These are phyloP conservation scores for Silvanus unidentatus DNA, from an alignment of 2,888 invertebrate species.

Conservation along the genomic window DNA sequence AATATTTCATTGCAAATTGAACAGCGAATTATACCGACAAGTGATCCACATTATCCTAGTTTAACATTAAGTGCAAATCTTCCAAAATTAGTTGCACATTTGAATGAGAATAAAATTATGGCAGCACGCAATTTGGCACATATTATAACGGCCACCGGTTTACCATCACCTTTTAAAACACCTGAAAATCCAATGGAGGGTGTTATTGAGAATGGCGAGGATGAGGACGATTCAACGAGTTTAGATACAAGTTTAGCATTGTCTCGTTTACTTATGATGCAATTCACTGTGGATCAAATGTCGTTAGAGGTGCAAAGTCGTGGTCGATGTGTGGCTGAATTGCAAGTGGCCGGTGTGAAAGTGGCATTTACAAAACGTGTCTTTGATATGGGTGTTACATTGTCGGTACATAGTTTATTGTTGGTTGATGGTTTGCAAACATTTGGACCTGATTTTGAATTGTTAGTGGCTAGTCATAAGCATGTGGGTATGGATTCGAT, in stretches of 20 bases:
- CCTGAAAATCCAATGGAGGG: constrained; percentile 28
- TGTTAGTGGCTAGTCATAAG: constrained; percentile 89
- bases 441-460: constrained; percentile 91
- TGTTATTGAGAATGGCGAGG: constrained; percentile 23
- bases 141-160: constrained; percentile 40
- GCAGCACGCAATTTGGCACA: constrained; percentile 56
- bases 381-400: constrained; percentile 67
- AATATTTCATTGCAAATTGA: constrained; percentile 63
- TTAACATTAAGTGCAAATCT: constrained; percentile 78
- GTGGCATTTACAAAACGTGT: constrained; percentile 69
- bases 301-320: constrained; percentile 80
- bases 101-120: constrained; percentile 84
- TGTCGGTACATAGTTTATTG: constrained; percentile 87
- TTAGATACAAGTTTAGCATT: constrained; percentile 50
- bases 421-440: constrained; percentile 93
- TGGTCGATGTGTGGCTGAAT: constrained; percentile 85
- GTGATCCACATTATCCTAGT: constrained; percentile 82
- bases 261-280: constrained; percentile 67
- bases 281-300: constrained; percentile 84
- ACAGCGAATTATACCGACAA: constrained; percentile 71
- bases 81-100: constrained; percentile 80
- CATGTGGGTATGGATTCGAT: constrained; percentile 92
- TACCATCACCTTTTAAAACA: constrained; percentile 46
- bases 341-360: constrained; percentile 85
- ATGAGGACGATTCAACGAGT: constrained; percentile 45